Percentiles rank a stretch among this genome's conserved stretches.
phyloP scores from a whole-genome alignment of 2,113 vertebrate species.

The Porphyrio hochstetteri region DNA sequence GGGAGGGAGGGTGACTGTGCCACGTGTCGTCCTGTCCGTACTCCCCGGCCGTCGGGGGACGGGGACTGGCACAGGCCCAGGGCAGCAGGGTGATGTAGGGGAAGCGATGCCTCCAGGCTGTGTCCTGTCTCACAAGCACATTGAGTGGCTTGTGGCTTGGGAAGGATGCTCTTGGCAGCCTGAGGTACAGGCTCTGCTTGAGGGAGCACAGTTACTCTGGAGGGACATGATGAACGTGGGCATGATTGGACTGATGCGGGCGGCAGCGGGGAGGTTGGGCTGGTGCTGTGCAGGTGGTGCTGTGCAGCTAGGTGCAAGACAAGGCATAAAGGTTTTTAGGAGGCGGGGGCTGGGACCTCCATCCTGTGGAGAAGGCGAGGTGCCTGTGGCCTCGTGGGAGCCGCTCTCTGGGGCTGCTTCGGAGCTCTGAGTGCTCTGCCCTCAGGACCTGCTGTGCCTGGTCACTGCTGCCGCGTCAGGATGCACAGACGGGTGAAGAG shows the following conservation, averaged over 20 bases:
- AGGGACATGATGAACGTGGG: fast-evolving
- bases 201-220: background rate
- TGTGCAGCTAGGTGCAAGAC: too few relatives aligned
- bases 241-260: background rate
- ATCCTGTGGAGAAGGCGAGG: background rate
- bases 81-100: background rate
- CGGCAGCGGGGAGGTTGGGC: background rate
- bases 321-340: background rate
- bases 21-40: background rate
- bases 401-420: background rate
- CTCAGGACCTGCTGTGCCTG: background rate
- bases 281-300: fast-evolving
- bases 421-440: background rate
- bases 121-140: fast-evolving
- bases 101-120: background rate
- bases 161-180: background rate
- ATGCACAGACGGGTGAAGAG: background rate
- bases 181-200: fast-evolving
- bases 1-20: background rate
- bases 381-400: background rate
- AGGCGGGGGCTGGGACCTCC: background rate
- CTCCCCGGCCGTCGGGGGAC: too few relatives aligned
- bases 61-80: fast-evolving
- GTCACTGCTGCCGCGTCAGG: background rate
- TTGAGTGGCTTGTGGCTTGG: background rate